Evolutionary conservation across 2,797 vertebrate species (phyloP), one percentile per base, ranked within the genome.

Genomic region (Antrozous pallidus): DNA sequence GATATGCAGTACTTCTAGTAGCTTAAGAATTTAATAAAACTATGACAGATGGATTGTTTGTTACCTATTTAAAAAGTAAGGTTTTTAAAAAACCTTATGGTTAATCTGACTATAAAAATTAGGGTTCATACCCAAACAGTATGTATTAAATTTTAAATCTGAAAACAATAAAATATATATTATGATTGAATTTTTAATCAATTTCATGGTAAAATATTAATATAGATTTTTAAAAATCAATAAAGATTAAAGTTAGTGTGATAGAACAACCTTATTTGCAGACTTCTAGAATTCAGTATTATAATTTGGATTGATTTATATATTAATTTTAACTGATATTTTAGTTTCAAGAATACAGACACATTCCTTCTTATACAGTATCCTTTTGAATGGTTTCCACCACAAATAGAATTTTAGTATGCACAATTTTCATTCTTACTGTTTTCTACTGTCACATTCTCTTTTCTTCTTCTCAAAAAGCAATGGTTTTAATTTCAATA

Each of bases 61-160:
- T 47, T 38, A 88, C 18, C 24, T 67, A 71, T 79, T 38, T 31
- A 58, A 81, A 71, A 56, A 56, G 20, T 56, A 81, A 80, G 51
- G 87, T 14, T 40, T 92, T 51, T 63, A 85, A n/a, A n/a, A n/a
- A n/a, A n/a, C n/a, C n/a, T 47, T 14, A 84, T 51, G 47, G 6
- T 69, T 78, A 58, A 58, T 78, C n/a, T 90, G 47, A 54, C 71
- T 56, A 78, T 38, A 80, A 87, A 95, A 86, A 93, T 83, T 51
- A 90, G 47, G 1, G 24, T 93, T 90, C 31, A 80, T 69, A 33
- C 11, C 31, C 38, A 54, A 85, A 88, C 4, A 63, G 11, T n/a
- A 63, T 56, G 31, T 74, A 18, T 36, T 71, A 54, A 8, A 75
- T 38, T 87, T 93, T 91, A 80, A 63, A 74, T 82, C 38, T 8